These are phyloP conservation scores for Microctenopoma steveboyesi DNA, from an alignment of 2,797 vertebrate species.

Conservation along the genomic window DNA sequence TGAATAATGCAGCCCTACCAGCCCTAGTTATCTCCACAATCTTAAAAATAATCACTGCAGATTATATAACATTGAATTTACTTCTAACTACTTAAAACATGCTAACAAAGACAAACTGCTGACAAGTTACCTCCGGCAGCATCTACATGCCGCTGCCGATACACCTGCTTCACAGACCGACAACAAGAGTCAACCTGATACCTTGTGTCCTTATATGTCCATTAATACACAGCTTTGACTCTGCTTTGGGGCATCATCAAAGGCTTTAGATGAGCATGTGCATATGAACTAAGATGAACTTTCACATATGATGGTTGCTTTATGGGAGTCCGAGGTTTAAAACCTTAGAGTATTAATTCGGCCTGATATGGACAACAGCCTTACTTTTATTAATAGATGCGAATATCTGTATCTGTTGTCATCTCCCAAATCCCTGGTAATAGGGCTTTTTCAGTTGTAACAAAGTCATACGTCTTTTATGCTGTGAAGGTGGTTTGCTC, in stretches of 20 bases:
- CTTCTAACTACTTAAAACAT: too few species aligned
- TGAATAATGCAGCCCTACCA: too few species aligned
- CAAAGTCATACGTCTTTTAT: too few species aligned
- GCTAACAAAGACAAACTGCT: background rate
- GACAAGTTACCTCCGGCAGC: slow-evolving; percentile 1
- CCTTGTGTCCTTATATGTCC: slow-evolving; percentile 28
- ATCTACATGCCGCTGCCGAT: slow-evolving; percentile 30
- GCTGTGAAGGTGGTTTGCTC: too few species aligned
- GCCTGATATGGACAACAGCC: slow-evolving; percentile 17
- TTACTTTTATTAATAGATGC: slow-evolving; percentile 10
- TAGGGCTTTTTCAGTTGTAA: background rate
- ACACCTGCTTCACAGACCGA: slow-evolving; percentile 14
- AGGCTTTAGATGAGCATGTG: slow-evolving; percentile 27
- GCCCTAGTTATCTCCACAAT: too few species aligned
- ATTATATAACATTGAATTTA: too few species aligned
- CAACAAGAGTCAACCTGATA: slow-evolving; percentile 29
- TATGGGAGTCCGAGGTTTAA: slow-evolving; percentile 33
- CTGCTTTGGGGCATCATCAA: slow-evolving; percentile 50
- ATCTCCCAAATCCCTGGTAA: slow-evolving; percentile 13
- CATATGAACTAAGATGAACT: slow-evolving; percentile 46
- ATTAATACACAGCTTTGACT: slow-evolving; percentile 38
- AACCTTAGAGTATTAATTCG: slow-evolving; percentile 30
- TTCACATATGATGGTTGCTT: slow-evolving; percentile 35
- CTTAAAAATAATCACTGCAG: too few species aligned
- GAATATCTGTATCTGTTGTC: slow-evolving; percentile 24